Percentiles rank a stretch among this genome's conserved stretches.
phyloP scores from a whole-genome alignment of 2,888 invertebrate species.

The Biston betularia region DNA sequence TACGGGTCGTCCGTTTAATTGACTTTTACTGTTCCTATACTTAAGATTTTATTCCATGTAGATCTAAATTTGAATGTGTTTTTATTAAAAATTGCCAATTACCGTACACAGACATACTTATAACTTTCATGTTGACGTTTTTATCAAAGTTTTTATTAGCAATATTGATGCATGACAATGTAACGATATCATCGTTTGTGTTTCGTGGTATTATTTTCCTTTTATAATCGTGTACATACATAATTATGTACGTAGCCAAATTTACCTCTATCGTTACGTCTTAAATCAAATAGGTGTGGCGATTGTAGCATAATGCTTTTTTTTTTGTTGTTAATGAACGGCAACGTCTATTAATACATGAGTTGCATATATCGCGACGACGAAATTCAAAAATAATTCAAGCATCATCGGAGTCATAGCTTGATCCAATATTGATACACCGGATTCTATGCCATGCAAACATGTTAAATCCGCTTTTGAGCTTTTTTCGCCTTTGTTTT shows the following conservation, averaged over 20 bases:
- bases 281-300: slow-evolving; percentile 27
- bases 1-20: slow-evolving; percentile 74
- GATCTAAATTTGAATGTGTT: neutral
- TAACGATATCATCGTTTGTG: slow-evolving; percentile 7
- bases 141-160: neutral
- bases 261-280: slow-evolving; percentile 8
- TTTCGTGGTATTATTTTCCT: slow-evolving; percentile 22
- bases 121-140: neutral
- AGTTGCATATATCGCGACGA: slow-evolving; percentile 37
- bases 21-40: slow-evolving; percentile 67
- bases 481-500: slow-evolving; percentile 70
- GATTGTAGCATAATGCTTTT: slow-evolving; percentile 5
- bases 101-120: neutral
- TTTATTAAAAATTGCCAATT: neutral
- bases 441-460: slow-evolving; percentile 72
- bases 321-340: slow-evolving; percentile 16
- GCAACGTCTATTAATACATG: slow-evolving; percentile 31
- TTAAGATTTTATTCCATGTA: neutral
- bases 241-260: neutral
- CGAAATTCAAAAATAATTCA: slow-evolving; percentile 50
- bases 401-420: slow-evolving; percentile 58
- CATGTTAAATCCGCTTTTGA: slow-evolving; percentile 80
- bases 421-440: slow-evolving; percentile 74
- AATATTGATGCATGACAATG: slow-evolving; percentile 2
- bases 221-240: slow-evolving; percentile 1